Conservation (phyloP, 2,888 invertebrate genomes). For the Drosophila eohydei region DNA sequence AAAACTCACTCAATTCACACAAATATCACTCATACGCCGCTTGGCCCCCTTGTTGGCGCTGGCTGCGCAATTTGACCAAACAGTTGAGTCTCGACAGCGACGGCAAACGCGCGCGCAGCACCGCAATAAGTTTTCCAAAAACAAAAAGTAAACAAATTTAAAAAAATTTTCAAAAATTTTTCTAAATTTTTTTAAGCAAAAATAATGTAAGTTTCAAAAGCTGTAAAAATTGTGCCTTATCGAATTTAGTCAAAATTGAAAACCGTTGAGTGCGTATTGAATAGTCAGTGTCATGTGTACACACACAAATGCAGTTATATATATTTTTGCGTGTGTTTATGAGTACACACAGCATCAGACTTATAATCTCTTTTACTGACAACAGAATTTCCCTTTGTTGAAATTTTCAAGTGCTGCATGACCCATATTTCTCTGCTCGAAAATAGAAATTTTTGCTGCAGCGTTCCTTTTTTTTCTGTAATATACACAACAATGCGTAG, state of each 20-base stretch:
- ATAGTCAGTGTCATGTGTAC: not conserved
- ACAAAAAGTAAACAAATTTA: constrained; percentile 19
- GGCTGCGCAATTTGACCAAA: constrained; percentile 71
- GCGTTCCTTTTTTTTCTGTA: not conserved
- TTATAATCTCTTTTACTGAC: constrained; percentile 2
- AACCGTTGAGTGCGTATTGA: not conserved
- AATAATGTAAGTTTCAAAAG: constrained; percentile 34
- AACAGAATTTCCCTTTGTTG: constrained; percentile 14
- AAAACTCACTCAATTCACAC: constrained; percentile 54
- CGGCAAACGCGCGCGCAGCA: constrained; percentile 71
- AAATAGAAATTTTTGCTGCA: constrained; percentile 20
- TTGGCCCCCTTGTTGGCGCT: constrained; percentile 47
- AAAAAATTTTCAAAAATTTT: not conserved
- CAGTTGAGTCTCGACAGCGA: constrained; percentile 73
- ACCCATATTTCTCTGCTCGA: constrained; percentile 38
- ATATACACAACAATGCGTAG: constrained; percentile 45
- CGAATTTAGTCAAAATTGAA: not conserved
- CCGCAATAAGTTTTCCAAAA: constrained; percentile 29
- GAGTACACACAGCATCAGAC: constrained; percentile 18
- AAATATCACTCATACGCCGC: constrained; percentile 78
- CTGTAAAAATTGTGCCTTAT: not conserved
- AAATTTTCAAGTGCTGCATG: constrained; percentile 44
- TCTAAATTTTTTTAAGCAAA: not conserved
- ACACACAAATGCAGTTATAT: not conserved
- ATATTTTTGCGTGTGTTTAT: not conserved